Base-by-base conservation (phyloP, 2,113 vertebrate species). In the Poeciliopsis turrubarensis region DNA sequence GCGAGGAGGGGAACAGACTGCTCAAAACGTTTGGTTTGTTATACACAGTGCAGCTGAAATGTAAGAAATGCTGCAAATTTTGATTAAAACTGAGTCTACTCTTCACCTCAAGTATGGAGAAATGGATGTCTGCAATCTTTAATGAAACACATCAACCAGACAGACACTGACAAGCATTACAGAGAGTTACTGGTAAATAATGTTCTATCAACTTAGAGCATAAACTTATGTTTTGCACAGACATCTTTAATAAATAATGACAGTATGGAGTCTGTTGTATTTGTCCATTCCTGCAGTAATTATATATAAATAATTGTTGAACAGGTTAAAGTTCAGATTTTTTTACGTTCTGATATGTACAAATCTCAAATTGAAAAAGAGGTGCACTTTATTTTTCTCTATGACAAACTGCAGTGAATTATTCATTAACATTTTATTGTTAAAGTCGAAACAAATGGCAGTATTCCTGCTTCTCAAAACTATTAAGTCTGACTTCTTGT, bases 391-490 rank as follows among this genome's bases (percentile, higher is more conserved):
- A 25, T 25, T 57, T 57, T 25, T 57, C 51, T n/a, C 51, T 57
- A n/a, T 6, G 22, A 57, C 47, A 25, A 5, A 54, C 75, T 84
- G 70, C 9, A 63, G 61, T 31, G 61, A 57, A 57, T 57, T 57
- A 57, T 57, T 57, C n/a, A 57, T 57, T 9, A 57, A 57, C 51
- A 22, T 10, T n/a, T 57, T 57, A n/a, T n/a, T 57, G 51, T n/a
- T 57, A 57, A 57, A 57, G 51, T 57, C 51, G 10, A 57, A 57
- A n/a, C 22, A 57, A 57, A 57, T n/a, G 51, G 51, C 2, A n/a
- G 51, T 63, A 31, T 72, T 71, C 74, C 61, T 37, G 47, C 19
- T 68, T 68, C 12, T 72, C 47, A 74, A 65, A 71, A 63, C 47
- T 1, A 76, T 78, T 13, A 37, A 17, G 39, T 31, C 62, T 32